phyloP scores from a whole-genome alignment of 2,888 invertebrate species.

The Chromoteleia sp. region DNA sequence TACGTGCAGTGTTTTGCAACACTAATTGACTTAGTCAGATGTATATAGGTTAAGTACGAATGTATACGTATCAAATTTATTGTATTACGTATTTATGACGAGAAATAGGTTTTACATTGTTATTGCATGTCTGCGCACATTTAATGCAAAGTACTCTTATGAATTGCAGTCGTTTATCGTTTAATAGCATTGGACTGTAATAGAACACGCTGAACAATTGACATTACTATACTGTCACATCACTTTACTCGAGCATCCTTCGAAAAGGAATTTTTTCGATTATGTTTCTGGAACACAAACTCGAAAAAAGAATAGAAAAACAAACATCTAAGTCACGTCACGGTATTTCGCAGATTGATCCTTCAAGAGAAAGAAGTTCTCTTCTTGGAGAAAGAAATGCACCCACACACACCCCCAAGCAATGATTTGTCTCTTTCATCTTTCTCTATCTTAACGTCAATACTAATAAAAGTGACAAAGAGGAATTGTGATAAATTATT shows the following conservation, averaged over 20 bases:
- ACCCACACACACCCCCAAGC: conserved; percentile 4
- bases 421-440: conserved; percentile 3
- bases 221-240: no score
- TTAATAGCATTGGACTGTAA: conserved; percentile 10
- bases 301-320: background rate
- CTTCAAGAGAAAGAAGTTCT: background rate
- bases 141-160: conserved; percentile 8
- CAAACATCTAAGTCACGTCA: conserved; percentile 11
- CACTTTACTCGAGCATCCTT: no score
- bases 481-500: background rate
- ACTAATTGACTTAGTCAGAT: no score
- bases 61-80: no score
- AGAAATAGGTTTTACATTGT: background rate
- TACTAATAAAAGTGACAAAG: background rate
- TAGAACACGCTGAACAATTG: no score
- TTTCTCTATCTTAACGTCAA: conserved; percentile 1
- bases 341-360: conserved; percentile 9
- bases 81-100: no score
- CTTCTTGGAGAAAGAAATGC: conserved; percentile 8
- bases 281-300: no score
- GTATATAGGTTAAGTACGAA: no score
- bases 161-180: conserved; percentile 7
- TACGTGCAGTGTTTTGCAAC: no score
- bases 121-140: background rate
- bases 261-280: no score